Conservation (phyloP, 1,140 invertebrate genomes). For the Drosophila baimaii region DNA sequence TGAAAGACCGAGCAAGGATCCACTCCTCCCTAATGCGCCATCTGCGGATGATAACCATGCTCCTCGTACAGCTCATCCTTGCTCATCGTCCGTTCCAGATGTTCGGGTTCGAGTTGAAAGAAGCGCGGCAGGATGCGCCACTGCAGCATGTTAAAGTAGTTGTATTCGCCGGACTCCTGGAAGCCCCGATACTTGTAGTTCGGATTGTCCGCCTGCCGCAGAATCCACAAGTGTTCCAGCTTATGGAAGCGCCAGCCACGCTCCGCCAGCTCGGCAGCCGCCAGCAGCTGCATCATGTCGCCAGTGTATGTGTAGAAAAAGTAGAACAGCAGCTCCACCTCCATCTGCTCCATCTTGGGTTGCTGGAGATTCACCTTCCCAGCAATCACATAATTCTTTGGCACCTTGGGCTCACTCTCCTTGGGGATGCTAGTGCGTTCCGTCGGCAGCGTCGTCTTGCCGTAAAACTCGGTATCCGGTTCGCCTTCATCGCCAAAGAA, state of each 20-base stretch:
- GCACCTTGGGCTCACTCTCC: constrained; percentile 20
- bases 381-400: constrained; percentile 4
- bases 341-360: constrained; percentile 62
- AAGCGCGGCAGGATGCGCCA: constrained; percentile 53
- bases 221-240: constrained; percentile 52
- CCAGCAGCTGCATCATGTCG: constrained; percentile 71
- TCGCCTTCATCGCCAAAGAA: constrained; percentile 31
- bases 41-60: constrained; percentile 64
- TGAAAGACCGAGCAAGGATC: neutral
- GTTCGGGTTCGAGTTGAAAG: constrained; percentile 52
- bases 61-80: constrained; percentile 50
- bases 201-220: constrained; percentile 60
- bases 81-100: constrained; percentile 57
- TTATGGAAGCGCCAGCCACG: constrained; percentile 67
- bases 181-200: constrained; percentile 36
- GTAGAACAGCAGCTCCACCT: constrained; percentile 60
- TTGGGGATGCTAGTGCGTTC: constrained; percentile 6
- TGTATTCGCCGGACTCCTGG: constrained; percentile 65
- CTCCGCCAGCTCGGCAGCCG: constrained; percentile 64
- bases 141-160: constrained; percentile 67
- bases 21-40: constrained; percentile 26
- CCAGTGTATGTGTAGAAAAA: constrained; percentile 65
- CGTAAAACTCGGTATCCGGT: constrained; percentile 4
- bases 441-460: neutral
- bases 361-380: constrained; percentile 21